Percentiles rank a stretch among this genome's conserved stretches.
Conservation (phyloP, 2,113 vertebrate genomes). For the Mugil cephalus region DNA sequence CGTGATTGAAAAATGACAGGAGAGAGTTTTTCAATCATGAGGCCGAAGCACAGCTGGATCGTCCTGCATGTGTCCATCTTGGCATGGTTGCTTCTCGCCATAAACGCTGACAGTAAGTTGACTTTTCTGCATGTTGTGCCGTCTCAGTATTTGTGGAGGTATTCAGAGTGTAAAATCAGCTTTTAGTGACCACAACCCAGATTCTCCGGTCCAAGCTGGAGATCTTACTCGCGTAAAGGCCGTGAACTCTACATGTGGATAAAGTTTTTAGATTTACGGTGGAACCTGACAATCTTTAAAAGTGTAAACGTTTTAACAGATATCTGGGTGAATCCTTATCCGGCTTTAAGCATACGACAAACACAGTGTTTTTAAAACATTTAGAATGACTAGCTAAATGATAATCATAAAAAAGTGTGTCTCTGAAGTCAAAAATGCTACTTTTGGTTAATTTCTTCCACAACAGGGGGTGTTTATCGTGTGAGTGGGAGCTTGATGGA, state of each 20-base stretch:
- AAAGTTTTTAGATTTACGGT: neutral
- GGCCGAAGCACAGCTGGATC: conserved; percentile 4
- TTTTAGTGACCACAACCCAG: neutral
- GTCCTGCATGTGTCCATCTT: conserved; percentile 20
- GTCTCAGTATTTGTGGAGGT: neutral
- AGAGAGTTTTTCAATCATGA: conserved; percentile 49
- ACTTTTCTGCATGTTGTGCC: neutral
- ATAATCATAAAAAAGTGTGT: neutral
- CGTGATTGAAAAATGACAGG: conserved; percentile 9
- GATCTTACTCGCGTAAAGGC: neutral
- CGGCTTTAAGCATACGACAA: neutral
- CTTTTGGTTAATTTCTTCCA: neutral
- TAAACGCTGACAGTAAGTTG: conserved; percentile 60
- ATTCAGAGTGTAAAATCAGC: neutral
- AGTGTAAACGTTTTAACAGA: no score
- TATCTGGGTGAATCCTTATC: neutral
- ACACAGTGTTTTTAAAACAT: neutral
- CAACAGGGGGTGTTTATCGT: neutral
- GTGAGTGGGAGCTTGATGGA: conserved; percentile 3
- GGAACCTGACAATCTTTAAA: neutral
- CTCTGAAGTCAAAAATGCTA: neutral
- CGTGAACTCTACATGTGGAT: neutral
- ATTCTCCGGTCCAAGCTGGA: neutral
- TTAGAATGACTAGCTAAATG: no score
- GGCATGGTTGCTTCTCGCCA: conserved; percentile 38